Evolutionary conservation across 2,888 invertebrate species (phyloP).

Genomic region (Oscheius sp.): DNA sequence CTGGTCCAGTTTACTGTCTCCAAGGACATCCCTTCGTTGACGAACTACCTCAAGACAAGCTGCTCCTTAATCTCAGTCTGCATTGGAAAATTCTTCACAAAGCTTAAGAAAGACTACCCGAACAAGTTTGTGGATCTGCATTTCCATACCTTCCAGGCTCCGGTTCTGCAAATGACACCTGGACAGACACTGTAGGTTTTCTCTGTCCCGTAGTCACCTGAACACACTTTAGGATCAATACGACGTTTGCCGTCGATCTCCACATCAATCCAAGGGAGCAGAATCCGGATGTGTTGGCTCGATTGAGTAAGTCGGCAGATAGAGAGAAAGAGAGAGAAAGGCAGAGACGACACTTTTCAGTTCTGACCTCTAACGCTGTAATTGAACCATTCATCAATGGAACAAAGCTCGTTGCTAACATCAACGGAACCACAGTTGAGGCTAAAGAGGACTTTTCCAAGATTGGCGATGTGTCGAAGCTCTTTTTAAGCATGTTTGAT

Average conservation of each 20-base stretch:
- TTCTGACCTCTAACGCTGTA: constrained; percentile 49
- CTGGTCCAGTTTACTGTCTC: constrained; percentile 54
- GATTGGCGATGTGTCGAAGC: constrained; percentile 58
- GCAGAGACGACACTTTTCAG: constrained; percentile 31
- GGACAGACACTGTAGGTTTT: not conserved
- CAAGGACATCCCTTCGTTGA: constrained; percentile 46
- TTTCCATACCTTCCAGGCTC: constrained; percentile 54
- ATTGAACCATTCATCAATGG: constrained; percentile 54
- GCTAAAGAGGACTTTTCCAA: constrained; percentile 55
- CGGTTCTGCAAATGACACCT: constrained; percentile 9
- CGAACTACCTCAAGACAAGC: constrained; percentile 58
- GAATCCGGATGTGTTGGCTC: constrained; percentile 52
- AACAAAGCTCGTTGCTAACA: constrained; percentile 48
- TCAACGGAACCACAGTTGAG: constrained; percentile 49
- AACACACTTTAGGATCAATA: constrained; percentile 35
- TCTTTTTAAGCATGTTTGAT: constrained; percentile 55
- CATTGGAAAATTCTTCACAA: constrained; percentile 63
- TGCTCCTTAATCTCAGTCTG: constrained; percentile 60
- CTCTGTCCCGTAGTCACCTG: not conserved
- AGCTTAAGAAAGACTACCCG: constrained; percentile 55
- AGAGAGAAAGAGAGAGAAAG: not conserved
- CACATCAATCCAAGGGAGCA: constrained; percentile 44
- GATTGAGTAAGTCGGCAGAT: constrained; percentile 41
- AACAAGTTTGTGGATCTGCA: constrained; percentile 60
- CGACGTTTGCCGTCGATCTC: constrained; percentile 56